A percentile compares a stretch with the other conserved stretches of the same genome.
phyloP scores from a whole-genome alignment of 2,113 vertebrate genomes.

The Vicugna pacos region DNA sequence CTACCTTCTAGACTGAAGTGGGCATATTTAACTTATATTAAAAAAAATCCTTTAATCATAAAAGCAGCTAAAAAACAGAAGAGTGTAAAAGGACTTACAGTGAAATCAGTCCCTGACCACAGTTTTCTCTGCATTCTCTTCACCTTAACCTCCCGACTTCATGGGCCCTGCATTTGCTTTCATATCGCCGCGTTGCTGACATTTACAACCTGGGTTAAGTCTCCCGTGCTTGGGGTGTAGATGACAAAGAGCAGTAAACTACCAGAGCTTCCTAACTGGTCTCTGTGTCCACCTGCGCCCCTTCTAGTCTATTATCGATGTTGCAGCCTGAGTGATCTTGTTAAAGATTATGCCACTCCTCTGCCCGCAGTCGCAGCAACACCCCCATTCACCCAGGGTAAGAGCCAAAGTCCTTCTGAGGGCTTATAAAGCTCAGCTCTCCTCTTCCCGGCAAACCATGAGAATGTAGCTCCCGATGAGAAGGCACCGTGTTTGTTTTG shows the following conservation, averaged over 20 bases:
- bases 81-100: neutral
- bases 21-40: neutral
- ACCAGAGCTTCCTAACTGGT: neutral
- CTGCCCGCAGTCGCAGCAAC: neutral
- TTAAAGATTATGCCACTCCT: neutral
- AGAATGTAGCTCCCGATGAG: neutral
- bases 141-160: accelerated
- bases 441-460: neutral
- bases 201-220: neutral
- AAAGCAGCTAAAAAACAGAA: neutral
- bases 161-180: neutral
- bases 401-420: neutral
- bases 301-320: neutral
- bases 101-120: neutral
- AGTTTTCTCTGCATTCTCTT: neutral
- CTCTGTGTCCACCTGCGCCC: neutral
- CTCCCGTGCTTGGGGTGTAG: neutral
- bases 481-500: neutral
- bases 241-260: neutral
- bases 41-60: neutral
- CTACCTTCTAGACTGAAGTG: neutral
- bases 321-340: neutral
- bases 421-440: neutral
- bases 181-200: neutral
- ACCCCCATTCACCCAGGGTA: neutral